Conservation (phyloP, 2,113 vertebrate species). For the Agelaius phoeniceus region DNA sequence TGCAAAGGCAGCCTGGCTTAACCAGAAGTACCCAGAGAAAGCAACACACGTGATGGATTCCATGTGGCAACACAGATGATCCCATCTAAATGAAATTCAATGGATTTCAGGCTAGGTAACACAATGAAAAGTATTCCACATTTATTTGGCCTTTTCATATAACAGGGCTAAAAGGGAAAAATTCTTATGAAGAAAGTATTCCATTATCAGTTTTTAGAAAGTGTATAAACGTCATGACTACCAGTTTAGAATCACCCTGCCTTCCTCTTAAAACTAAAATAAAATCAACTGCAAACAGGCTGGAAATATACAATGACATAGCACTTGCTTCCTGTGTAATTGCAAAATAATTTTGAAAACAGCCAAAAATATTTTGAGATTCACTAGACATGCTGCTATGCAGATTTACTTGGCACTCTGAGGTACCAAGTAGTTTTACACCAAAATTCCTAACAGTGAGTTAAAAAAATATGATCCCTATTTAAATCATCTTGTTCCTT, state of each 20-base stretch:
- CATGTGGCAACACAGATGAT: not conserved
- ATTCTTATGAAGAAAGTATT: not conserved
- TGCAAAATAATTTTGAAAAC: not conserved
- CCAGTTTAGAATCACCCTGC: not conserved
- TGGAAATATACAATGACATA: not conserved
- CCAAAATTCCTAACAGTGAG: not conserved
- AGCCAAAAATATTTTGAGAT: not conserved
- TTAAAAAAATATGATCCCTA: not conserved
- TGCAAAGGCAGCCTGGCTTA: not conserved
- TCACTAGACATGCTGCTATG: not conserved
- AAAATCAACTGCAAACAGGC: not conserved
- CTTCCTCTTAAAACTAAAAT: not conserved
- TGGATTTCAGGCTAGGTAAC: not conserved
- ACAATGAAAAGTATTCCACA: not conserved
- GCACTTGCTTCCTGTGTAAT: not conserved
- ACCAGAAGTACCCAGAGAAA: not conserved
- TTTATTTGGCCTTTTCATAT: not conserved
- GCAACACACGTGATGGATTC: not conserved
- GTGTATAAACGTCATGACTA: not conserved
- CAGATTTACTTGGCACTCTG: not conserved
- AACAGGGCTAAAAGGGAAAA: not conserved
- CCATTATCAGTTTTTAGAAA: not conserved
- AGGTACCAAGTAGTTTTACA: not conserved
- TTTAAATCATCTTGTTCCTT: constrained; percentile 24
- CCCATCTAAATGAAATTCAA: not conserved